These are phyloP conservation scores for Pantherophis guttatus DNA, from an alignment of 2,113 vertebrate species.

Conservation along the genomic window DNA sequence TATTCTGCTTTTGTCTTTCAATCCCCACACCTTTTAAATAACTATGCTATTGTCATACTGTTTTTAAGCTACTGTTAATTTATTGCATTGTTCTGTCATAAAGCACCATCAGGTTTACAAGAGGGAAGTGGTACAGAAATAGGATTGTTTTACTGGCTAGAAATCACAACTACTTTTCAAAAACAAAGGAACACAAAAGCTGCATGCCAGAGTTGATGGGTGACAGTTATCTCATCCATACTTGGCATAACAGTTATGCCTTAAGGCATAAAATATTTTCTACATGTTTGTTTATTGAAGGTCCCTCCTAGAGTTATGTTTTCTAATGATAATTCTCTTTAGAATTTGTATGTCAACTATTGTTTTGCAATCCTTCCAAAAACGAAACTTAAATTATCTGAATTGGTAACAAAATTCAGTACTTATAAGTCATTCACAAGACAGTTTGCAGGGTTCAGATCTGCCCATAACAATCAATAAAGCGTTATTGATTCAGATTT, in stretches of 20 bases:
- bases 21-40: background rate
- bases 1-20: background rate
- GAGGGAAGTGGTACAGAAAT: background rate
- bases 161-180: background rate
- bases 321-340: conserved; percentile 46
- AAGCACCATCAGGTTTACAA: background rate
- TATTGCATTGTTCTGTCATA: background rate
- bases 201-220: background rate
- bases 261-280: background rate
- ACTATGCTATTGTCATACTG: background rate
- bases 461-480: conserved; percentile 65
- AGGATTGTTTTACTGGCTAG: background rate
- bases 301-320: conserved; percentile 26
- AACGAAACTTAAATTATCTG: conserved; percentile 52
- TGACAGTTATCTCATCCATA: background rate
- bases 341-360: conserved; percentile 28
- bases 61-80: background rate
- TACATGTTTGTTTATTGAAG: background rate
- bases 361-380: conserved; percentile 58
- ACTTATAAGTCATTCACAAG: conserved; percentile 52
- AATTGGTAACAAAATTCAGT: conserved; percentile 60
- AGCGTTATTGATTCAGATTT: conserved; percentile 66
- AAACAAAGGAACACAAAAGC: background rate
- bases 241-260: background rate
- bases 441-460: conserved; percentile 62